phyloP scores from a whole-genome alignment of 64 coral and sea anemone genomes.

The Platygyra sinensis region DNA sequence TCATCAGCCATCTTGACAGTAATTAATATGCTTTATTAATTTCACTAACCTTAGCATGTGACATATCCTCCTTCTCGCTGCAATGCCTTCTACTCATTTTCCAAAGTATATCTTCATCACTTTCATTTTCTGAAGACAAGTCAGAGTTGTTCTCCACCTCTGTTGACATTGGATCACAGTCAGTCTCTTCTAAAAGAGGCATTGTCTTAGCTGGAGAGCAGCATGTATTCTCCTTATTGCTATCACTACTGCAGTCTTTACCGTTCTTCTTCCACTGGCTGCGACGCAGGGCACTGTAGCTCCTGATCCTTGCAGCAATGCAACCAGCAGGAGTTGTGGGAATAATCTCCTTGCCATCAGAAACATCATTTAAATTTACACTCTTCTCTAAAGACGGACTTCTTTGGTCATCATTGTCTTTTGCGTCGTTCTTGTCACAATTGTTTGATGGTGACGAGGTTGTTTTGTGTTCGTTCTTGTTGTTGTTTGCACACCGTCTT shows the following conservation, averaged over 20 bases:
- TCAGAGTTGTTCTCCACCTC: neutral
- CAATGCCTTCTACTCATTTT: neutral
- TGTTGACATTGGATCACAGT: neutral
- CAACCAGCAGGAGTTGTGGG: constrained; percentile 13
- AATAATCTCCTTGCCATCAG: neutral
- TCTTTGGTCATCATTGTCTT: neutral
- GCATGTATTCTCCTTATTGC: neutral
- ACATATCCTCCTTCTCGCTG: neutral
- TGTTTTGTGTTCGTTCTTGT: neutral
- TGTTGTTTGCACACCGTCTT: neutral
- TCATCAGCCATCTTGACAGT: neutral
- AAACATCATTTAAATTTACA: neutral
- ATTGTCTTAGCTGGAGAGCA: neutral
- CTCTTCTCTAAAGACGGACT: neutral
- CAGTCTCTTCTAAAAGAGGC: neutral
- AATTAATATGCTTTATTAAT: neutral
- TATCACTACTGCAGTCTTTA: neutral
- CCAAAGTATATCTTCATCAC: constrained; percentile 37
- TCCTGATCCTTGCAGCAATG: constrained; percentile 57
- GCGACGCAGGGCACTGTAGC: constrained; percentile 37
- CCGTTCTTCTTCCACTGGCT: constrained; percentile 38
- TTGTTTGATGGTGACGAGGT: neutral
- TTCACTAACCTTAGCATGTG: neutral
- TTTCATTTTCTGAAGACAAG: neutral
- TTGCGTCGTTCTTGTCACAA: neutral